These are phyloP conservation scores for Mallotus villosus DNA, from an alignment of 2,797 vertebrate species.

Conservation along the genomic window DNA sequence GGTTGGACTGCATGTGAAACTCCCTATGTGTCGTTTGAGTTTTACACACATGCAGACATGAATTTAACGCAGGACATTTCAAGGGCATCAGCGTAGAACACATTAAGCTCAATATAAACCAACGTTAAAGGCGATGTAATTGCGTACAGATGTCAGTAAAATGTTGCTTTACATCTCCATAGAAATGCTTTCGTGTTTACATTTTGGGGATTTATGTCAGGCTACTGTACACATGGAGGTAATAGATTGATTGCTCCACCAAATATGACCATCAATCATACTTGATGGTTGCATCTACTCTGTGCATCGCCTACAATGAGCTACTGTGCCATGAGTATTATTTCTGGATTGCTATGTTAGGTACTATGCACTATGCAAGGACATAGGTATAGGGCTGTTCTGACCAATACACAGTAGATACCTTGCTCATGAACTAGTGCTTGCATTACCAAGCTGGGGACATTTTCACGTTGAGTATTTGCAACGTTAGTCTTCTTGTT, in stretches of 20 bases:
- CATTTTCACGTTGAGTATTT: too few species aligned
- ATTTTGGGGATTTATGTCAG: neutral
- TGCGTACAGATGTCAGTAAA: conserved; percentile 18
- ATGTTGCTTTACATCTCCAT: conserved; percentile 34
- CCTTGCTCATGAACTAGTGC: too few species aligned
- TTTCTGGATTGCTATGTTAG: neutral
- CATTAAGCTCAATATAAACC: conserved; percentile 40
- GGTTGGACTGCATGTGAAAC: conserved; percentile 54
- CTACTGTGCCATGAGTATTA: neutral
- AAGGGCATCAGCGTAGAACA: conserved; percentile 60
- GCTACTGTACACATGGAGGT: conserved; percentile 23
- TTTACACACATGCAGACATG: conserved; percentile 47
- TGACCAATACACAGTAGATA: too few species aligned
- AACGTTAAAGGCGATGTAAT: conserved; percentile 38
- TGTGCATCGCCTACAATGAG: conserved; percentile 8
- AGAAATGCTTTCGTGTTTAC: conserved; percentile 11
- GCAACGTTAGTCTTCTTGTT: conserved; percentile 16
- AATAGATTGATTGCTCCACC: conserved; percentile 14
- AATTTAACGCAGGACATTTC: conserved; percentile 66
- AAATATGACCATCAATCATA: conserved; percentile 21
- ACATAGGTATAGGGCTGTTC: conserved; percentile 17
- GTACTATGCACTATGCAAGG: neutral
- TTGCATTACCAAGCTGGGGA: too few species aligned
- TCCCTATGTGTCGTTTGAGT: conserved; percentile 56
- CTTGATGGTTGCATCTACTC: conserved; percentile 19